Base-by-base conservation (phyloP, 1,140 invertebrate genomes). In the Drosophila pectinifera region DNA sequence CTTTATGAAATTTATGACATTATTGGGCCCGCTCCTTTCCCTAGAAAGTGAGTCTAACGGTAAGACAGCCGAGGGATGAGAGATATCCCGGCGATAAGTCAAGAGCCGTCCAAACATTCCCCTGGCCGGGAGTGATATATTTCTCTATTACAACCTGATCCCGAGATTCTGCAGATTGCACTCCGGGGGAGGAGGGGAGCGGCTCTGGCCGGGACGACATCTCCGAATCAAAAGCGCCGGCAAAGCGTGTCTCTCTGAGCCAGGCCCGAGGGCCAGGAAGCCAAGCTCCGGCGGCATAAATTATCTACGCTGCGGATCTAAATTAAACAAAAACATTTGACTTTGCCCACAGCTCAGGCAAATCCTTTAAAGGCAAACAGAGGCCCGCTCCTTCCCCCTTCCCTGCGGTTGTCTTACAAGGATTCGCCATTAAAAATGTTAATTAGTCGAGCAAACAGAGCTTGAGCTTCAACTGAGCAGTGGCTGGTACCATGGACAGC, bases 1-100 rank as follows among this genome's bases (percentile, higher is more conserved):
- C 84, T 88, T 88, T 88, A 88, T 88, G 84, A 88, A 88, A 88
- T 88, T 88, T 88, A 88, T 88, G 84, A 89, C 80, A 89, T 89
- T 88, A 86, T 86, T 86, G 72, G 75, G 53, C 57, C 64, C 20
- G 31, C 36, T 41, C 39, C 45, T 89, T 88, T 88, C 68, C 14
- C 18, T 70, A 65, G 83, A 88, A 88, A 89, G 83, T 88, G 63
- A 79, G 72, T 26, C 7, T 88, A 86, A 86, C 83, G 80, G 76
- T 88, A 88, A 89, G 79, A 74, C 82, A 70, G 24, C 31, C 22
- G 48, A 51, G 41, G 39, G 38, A 65, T 18, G 43, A 43, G 48
- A 53, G 49, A 53, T 36, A 46, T 34, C 14, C 43, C 41, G 51
- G 70, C 75, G 48, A 73, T 62, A 80, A 56, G 53, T 36, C 48